Conservation (phyloP, 2,888 invertebrate species). For the Mesorhabditis belari region DNA sequence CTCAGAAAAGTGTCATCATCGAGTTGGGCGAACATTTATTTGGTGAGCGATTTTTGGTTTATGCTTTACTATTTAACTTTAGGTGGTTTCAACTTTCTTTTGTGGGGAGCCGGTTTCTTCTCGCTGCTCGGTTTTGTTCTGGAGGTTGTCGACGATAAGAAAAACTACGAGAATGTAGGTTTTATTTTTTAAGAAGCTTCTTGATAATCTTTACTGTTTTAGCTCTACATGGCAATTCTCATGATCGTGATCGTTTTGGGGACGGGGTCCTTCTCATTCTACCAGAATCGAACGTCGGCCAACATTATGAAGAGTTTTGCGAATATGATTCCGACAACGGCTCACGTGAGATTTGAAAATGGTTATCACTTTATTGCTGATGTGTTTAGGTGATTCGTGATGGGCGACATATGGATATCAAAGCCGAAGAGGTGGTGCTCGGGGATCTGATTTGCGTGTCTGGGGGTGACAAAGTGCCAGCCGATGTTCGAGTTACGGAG, state of each 20-base stretch:
- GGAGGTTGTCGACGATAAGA: slow-evolving; percentile 46
- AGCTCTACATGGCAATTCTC: slow-evolving; percentile 63
- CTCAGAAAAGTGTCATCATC: slow-evolving; percentile 94
- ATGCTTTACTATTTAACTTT: not conserved
- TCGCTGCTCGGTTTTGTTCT: slow-evolving; percentile 34
- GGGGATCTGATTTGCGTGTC: slow-evolving; percentile 97
- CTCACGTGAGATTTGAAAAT: slow-evolving; percentile 12
- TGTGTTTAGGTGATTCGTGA: slow-evolving; percentile 63
- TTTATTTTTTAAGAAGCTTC: not conserved
- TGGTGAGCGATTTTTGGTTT: slow-evolving; percentile 63
- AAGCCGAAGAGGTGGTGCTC: slow-evolving; percentile 69
- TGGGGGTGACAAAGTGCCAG: slow-evolving; percentile 95
- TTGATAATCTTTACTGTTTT: slow-evolving; percentile 21
- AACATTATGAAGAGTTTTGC: slow-evolving; percentile 60
- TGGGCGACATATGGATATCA: slow-evolving; percentile 57
- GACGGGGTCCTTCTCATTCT: slow-evolving; percentile 68
- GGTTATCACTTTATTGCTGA: not conserved
- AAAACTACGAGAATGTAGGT: slow-evolving; percentile 32
- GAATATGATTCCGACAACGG: slow-evolving; percentile 35
- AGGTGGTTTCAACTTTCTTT: slow-evolving; percentile 77
- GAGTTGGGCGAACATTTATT: slow-evolving; percentile 96
- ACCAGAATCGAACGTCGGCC: slow-evolving; percentile 66
- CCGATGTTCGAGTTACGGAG: slow-evolving; percentile 88
- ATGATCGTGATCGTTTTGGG: slow-evolving; percentile 65
- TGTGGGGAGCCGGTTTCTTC: slow-evolving; percentile 63